Base-by-base conservation (phyloP, 1,140 invertebrate species). In the Pseudomyrmex sp. region DNA sequence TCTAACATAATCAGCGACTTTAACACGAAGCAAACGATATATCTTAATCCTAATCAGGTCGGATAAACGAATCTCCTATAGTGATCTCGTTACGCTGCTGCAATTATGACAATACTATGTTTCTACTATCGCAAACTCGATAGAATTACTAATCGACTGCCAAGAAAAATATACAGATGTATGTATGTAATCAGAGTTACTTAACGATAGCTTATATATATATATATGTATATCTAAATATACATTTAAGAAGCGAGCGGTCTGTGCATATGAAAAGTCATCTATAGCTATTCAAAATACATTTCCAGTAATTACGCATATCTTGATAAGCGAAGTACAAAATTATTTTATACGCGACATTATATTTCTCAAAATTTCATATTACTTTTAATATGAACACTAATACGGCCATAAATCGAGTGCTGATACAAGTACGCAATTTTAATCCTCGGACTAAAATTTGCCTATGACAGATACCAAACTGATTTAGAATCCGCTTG, bases 101-200 rank as follows among this genome's bases (percentile, higher is more conserved):
- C 20, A 54, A 84, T 70, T 26, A 44, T 84, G 83, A 84, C 83
- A 84, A 84, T 84, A 84, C n/a, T 35, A 18, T 70, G 54, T 79
- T 35, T 70, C 46, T 35, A 52, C 54, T 76, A 61, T 83, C 52
- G 18, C 50, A 5, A 70, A 54, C 2, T 84, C 44, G 35, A 66
- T 83, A 66, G 62, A 54, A 5, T 65, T 35, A 65, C 18, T 83
- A 76, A 83, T 46, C 76, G 52, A 79, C 82, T 83, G 82, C 82
- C 82, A 83, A 76, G 82, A 76, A 20, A 61, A 58, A 9, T 82
- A 35, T 35, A 82, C 59, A 70, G 70, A 75, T 82, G 35, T 56
- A 63, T 18, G 48, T 79, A 35, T 44, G n/a, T 61, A 75, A 75
- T 12, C 48, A 66, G n/a, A 61, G 20, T 76, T 66, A 76, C 23